A percentile compares a stretch with the other conserved stretches of the same genome.
Evolutionary conservation across 2,888 invertebrate genomes (phyloP).

Genomic region (Scaeva pyrastri): DNA sequence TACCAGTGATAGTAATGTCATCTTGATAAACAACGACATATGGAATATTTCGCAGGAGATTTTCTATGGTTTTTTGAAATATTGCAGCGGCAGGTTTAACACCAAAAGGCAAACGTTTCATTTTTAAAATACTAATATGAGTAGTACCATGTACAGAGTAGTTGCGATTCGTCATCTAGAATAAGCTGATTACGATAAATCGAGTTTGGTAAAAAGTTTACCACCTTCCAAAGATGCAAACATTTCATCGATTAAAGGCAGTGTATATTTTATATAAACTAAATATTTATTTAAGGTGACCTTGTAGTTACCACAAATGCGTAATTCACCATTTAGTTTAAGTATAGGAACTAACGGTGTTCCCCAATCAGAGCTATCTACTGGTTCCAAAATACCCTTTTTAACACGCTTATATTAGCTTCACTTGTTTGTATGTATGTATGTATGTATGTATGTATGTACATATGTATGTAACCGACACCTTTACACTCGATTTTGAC

Average conservation of each 20-base stretch:
- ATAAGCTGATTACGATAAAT: slow-evolving; percentile 21
- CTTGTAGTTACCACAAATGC: slow-evolving; percentile 20
- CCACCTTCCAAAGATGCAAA: slow-evolving; percentile 47
- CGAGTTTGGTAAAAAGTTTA: slow-evolving; percentile 56
- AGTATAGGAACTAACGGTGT: slow-evolving; percentile 17
- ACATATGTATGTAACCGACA: no score
- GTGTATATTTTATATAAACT: slow-evolving; percentile 31
- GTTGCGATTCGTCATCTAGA: slow-evolving; percentile 28
- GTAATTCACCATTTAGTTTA: slow-evolving; percentile 1
- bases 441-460: no score
- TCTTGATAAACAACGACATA: slow-evolving; percentile 41
- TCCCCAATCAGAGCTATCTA: slow-evolving; percentile 10
- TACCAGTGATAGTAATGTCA: slow-evolving; percentile 30
- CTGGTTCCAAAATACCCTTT: background rate
- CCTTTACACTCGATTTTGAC: no score
- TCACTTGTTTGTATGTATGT: no score
- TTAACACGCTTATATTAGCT: no score
- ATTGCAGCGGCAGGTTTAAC: slow-evolving; percentile 22
- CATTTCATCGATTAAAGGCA: slow-evolving; percentile 26
- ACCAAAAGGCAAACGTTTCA: slow-evolving; percentile 22
- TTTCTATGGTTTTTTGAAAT: slow-evolving; percentile 7
- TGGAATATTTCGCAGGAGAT: slow-evolving; percentile 18
- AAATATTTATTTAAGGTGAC: slow-evolving; percentile 23
- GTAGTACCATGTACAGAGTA: slow-evolving; percentile 19
- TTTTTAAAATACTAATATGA: slow-evolving; percentile 18